Base-by-base conservation (phyloP, 2,113 vertebrate genomes). In the Engystomops pustulosus region DNA sequence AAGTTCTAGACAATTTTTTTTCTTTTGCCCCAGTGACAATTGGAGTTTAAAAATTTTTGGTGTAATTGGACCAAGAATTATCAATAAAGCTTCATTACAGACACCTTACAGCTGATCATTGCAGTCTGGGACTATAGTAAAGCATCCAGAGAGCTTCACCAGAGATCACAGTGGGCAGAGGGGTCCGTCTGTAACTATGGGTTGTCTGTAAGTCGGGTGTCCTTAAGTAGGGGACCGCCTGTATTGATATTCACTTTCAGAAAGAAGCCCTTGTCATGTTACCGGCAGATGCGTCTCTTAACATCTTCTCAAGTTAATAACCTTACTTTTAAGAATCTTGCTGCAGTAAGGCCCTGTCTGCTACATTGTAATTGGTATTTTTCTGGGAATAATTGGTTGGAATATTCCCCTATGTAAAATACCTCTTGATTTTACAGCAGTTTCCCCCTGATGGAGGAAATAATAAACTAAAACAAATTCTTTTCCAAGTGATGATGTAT, bases 301-400 rank as follows among this genome's bases (percentile, higher is more conserved):
- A 67, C 62, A n/a, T 75, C 81, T 83, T 76, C 76, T 81, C 38
- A 83, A 67, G 53, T 32, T 65, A 83, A 83, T 83, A 71, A 44
- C 49, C 70, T 83, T 38, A 58, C 67, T 81, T 84, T 77, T 58
- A 51, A 67, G 44, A 41, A 38, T 45, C 15, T 38, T 36, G 44
- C 55, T 36, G 45, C 30, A 53, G 41, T 77, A 60, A 62, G 41
- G 25, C 69, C 45, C 44, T 3, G 38, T 74, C 53, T 58, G 44
- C 55, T 23, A n/a, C 23, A 68, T 77, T 49, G 30, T 51, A 53
- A 77, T 84, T 62, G 38, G 41, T 62, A 72, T 83, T 83, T 47
- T 71, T 32, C 81, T 65, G 72, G 47, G 53, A 83, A 49, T 83
- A 75, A 74, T 75, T 60, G 81, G 71, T 36, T 84, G 60, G 67